These are phyloP conservation scores for Hippopotamus amphibius DNA, from an alignment of 2,113 vertebrate species.

Conservation along the genomic window DNA sequence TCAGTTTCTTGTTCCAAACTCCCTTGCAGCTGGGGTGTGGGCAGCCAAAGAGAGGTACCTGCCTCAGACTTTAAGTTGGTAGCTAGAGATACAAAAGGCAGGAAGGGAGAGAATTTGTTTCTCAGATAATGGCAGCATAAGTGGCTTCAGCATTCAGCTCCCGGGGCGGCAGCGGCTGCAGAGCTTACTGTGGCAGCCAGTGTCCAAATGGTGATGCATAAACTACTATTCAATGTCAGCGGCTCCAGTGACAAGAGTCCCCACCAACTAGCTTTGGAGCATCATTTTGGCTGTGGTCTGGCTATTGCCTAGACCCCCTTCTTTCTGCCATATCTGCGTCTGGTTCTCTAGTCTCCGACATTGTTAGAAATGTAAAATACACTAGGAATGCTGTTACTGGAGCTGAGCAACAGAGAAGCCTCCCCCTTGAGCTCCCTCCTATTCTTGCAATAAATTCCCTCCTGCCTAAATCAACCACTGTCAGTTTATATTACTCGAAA, in stretches of 20 bases:
- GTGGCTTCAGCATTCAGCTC: not conserved
- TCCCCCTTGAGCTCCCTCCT: not conserved
- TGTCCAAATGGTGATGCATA: not conserved
- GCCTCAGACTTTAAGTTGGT: not conserved
- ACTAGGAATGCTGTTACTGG: not conserved
- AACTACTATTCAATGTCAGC: not conserved
- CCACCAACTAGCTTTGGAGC: not conserved
- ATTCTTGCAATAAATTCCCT: not conserved
- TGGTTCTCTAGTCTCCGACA: not conserved
- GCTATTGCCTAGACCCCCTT: not conserved
- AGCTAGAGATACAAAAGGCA: not conserved
- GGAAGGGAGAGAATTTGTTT: not conserved
- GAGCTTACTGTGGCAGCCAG: not conserved
- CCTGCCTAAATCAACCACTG: not conserved
- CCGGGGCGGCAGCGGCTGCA: too few species aligned
- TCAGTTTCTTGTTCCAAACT: not conserved
- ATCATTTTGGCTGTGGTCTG: not conserved
- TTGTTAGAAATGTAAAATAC: not conserved
- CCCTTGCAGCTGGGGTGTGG: not conserved
- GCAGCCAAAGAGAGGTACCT: not conserved
- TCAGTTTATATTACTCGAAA: slow-evolving; percentile 3
- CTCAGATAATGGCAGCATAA: not conserved
- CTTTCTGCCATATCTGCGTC: not conserved
- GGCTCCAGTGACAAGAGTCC: not conserved
- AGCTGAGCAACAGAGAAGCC: not conserved